A percentile compares a stretch with the other conserved stretches of the same genome.
These are phyloP conservation scores for Pseudomyrmex pallidus DNA, from an alignment of 1,140 invertebrate genomes.

Conservation along the genomic window DNA sequence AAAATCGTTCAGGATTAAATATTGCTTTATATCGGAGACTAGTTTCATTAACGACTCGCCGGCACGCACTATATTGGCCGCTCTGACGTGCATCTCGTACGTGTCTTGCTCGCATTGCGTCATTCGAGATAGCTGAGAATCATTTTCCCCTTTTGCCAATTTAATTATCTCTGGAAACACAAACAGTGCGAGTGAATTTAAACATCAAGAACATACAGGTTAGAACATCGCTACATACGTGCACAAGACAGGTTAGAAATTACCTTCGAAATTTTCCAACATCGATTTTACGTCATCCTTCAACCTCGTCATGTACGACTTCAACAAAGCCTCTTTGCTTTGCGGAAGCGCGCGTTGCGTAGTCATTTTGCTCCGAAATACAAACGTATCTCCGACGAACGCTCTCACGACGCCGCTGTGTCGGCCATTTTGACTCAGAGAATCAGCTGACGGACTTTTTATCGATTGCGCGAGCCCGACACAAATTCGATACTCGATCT, in stretches of 20 bases:
- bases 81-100: constrained; percentile 98
- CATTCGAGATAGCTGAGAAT: constrained; percentile 94
- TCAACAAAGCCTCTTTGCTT: constrained; percentile 96
- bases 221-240: background rate
- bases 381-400: background rate
- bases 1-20: constrained; percentile 98
- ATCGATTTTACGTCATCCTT: constrained; percentile 99
- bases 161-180: constrained; percentile 94
- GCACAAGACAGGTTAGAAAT: constrained; percentile 87
- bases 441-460: constrained; percentile 15
- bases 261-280: constrained; percentile 98
- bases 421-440: background rate
- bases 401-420: background rate
- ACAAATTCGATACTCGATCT: too few species aligned
- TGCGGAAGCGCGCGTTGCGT: constrained; percentile 90
- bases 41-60: constrained; percentile 98
- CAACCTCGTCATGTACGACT: constrained; percentile 95
- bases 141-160: constrained; percentile 96
- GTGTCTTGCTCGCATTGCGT: constrained; percentile 97
- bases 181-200: background rate
- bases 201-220: background rate
- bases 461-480: constrained; percentile 21
- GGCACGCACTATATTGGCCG: constrained; percentile 97
- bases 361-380: constrained; percentile 80
- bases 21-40: constrained; percentile 98